Base-by-base conservation (phyloP, 2,888 invertebrate genomes). In the Agelastica alni region DNA sequence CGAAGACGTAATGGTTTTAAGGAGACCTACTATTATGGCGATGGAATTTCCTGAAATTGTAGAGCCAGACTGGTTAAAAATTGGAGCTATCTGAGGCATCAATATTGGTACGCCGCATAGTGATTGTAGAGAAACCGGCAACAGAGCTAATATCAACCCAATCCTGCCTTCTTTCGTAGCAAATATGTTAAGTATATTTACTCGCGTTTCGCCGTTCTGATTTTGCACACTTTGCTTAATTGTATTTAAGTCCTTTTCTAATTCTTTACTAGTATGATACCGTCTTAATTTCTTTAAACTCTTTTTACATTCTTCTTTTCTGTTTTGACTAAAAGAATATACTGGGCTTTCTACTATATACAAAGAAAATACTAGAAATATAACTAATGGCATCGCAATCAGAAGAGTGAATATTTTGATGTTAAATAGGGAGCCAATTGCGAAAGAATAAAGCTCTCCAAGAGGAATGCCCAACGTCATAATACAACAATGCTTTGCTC, bases 71-170 rank as follows among this genome's bases (percentile, higher is more conserved):
- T 41, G 22, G 2, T 49, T 42, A 6, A 49, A 41, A 37, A 42
- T 41, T 5, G 41, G 49, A 41, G 49, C 49, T 18, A 49, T 13
- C 22, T 41, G 13, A 7, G 22, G n/a, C 37, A 49, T 42, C 2
- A 49, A 9, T 4, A 39, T 13, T n/a, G 39, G 39, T 13, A 31
- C 28, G 1, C 48, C 48, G 6, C 41, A 49, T 2, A 49, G n/a
- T 32, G 17, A 10, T 26, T 49, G 49, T n/a, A 49, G 7, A 2
- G 41, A 13, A 4, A 31, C 17, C 4, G 49, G 49, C 12, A 49
- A 20, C 2, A 41, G 14, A 79, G 20, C 36, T 14, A 48, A n/a
- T 6, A 48, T n/a, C 3, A 48, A 14, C 12, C 32, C 48, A 32
- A 41, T 22, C 41, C 39, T n/a, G 12, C 17, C 13, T 13, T 28